phyloP scores from a whole-genome alignment of 2,113 vertebrate species.

The Lanius collurio region DNA sequence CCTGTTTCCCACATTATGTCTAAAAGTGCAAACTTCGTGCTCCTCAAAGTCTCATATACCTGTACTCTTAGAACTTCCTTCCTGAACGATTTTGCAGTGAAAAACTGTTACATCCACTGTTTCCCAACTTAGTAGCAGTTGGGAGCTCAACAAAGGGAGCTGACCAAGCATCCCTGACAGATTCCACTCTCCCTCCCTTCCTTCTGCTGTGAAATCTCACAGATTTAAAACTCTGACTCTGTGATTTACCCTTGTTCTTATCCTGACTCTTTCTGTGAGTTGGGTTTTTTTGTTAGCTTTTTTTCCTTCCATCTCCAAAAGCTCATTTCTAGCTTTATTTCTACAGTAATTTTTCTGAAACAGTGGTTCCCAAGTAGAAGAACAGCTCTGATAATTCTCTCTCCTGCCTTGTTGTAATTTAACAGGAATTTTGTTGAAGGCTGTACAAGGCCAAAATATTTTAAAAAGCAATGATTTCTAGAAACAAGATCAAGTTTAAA shows the following conservation, averaged over 20 bases:
- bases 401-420: background rate
- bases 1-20: background rate
- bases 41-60: background rate
- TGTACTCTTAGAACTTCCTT: slow-evolving; percentile 12
- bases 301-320: background rate
- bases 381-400: background rate
- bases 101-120: background rate
- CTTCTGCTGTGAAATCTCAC: background rate
- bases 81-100: background rate
- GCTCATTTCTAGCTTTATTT: background rate
- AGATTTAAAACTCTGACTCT: background rate
- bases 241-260: background rate
- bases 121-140: background rate
- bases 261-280: background rate
- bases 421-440: background rate
- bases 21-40: background rate
- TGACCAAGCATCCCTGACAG: background rate
- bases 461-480: background rate
- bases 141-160: background rate
- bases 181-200: background rate
- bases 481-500: background rate
- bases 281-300: background rate
- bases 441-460: background rate
- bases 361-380: background rate
- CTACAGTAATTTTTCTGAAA: background rate